These are phyloP conservation scores for Centrocercus urophasianus DNA, from an alignment of 2,113 vertebrate species.

Conservation along the genomic window DNA sequence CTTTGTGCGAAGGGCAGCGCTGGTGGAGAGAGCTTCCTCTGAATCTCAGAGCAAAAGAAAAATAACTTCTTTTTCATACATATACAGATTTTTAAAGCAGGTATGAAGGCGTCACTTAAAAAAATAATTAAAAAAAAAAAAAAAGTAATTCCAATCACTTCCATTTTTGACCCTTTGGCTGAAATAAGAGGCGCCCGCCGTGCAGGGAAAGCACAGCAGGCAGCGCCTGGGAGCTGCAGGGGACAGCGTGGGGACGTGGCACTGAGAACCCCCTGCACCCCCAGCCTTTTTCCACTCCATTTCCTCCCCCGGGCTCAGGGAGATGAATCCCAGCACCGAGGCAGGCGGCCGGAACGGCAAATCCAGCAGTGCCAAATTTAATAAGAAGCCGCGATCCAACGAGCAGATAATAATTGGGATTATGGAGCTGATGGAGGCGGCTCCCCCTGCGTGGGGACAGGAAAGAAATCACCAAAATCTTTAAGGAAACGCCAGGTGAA, in stretches of 20 bases:
- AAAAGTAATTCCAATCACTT: no score
- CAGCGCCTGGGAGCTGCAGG: accelerated
- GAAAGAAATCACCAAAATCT: neutral
- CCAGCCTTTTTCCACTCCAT: conserved; percentile 57
- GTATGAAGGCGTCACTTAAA: accelerated
- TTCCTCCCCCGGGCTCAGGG: conserved; percentile 20
- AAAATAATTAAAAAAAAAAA: neutral
- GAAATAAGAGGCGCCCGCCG: neutral
- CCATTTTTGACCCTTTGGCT: accelerated
- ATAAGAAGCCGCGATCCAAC: conserved; percentile 51
- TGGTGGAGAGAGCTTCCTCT: accelerated
- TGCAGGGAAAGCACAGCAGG: accelerated
- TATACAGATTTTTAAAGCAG: neutral
- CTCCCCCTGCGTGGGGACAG: neutral
- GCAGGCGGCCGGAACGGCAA: conserved; percentile 61
- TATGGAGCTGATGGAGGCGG: conserved; percentile 4
- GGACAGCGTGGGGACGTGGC: neutral
- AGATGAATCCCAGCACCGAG: conserved; percentile 58
- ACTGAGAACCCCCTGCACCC: neutral
- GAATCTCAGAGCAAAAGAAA: neutral
- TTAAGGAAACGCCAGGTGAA: no score
- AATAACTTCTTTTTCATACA: neutral
- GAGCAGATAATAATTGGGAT: conserved; percentile 64
- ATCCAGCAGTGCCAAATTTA: conserved; percentile 65
- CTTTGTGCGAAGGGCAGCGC: accelerated